Conservation (phyloP, 2,113 vertebrate genomes). For the Myotis brandtii region DNA sequence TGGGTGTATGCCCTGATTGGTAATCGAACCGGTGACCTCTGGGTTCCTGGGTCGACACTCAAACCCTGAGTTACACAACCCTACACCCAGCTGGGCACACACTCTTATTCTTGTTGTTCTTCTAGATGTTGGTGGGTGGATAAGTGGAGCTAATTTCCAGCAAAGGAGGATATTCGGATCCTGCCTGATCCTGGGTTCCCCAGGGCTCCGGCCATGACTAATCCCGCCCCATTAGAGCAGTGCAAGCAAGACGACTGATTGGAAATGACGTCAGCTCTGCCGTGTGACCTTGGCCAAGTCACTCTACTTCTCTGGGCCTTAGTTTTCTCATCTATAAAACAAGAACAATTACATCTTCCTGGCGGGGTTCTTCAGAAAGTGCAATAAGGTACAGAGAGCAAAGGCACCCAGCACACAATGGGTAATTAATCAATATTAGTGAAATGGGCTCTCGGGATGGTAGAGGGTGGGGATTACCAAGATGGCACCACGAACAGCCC, state of each 20-base stretch:
- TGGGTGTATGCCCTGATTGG: too few relatives aligned
- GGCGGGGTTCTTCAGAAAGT: background rate
- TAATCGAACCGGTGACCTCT: too few relatives aligned
- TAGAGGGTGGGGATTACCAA: background rate
- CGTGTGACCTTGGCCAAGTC: slow-evolving; percentile 14
- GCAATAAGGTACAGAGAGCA: background rate
- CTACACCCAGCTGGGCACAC: background rate
- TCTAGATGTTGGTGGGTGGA: background rate
- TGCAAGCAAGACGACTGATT: background rate
- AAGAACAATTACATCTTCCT: background rate
- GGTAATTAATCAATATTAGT: background rate
- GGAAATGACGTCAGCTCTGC: background rate
- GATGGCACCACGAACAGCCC: background rate
- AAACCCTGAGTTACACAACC: too few relatives aligned
- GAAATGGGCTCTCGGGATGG: background rate
- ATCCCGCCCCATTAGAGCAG: background rate
- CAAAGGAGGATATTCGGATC: background rate
- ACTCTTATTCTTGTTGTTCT: background rate
- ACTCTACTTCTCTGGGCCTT: background rate
- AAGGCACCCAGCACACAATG: background rate
- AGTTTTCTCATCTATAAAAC: background rate
- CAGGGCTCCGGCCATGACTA: background rate
- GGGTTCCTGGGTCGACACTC: too few relatives aligned
- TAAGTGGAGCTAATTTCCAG: background rate
- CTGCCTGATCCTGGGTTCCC: too few relatives aligned